Evolutionary conservation across 2,797 vertebrate species (phyloP).

Genomic region (Galaxias olidus): DNA sequence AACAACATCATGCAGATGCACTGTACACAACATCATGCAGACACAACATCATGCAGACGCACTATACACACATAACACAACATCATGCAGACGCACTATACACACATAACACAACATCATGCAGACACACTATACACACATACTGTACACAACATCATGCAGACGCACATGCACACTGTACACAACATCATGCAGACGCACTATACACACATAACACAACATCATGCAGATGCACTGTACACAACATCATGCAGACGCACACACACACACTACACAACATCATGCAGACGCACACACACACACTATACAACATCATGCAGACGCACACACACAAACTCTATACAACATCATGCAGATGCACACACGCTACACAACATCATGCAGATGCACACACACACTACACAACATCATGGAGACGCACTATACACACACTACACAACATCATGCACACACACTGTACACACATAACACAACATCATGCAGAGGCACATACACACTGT

Average conservation of each 20-base stretch:
- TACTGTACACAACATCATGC: too few species aligned
- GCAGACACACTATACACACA: not conserved
- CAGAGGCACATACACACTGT: not conserved
- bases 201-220: too few species aligned
- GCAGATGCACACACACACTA: too few species aligned
- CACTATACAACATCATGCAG: too few species aligned
- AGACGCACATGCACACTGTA: not conserved
- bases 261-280: too few species aligned
- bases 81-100: not conserved
- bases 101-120: too few species aligned
- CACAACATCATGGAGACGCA: not conserved
- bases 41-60: too few species aligned
- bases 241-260: not conserved
- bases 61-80: not conserved
- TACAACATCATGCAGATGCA: not conserved
- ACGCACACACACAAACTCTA: too few species aligned
- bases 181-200: not conserved
- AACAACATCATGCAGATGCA: not conserved
- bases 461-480: too few species aligned
- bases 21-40: not conserved
- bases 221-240: too few species aligned
- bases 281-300: not conserved
- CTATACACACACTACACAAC: not conserved
- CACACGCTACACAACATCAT: too few species aligned
- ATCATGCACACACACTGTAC: not conserved